Evolutionary conservation across 2,888 invertebrate genomes (phyloP).

Genomic region (Tryphoninae sp.): DNA sequence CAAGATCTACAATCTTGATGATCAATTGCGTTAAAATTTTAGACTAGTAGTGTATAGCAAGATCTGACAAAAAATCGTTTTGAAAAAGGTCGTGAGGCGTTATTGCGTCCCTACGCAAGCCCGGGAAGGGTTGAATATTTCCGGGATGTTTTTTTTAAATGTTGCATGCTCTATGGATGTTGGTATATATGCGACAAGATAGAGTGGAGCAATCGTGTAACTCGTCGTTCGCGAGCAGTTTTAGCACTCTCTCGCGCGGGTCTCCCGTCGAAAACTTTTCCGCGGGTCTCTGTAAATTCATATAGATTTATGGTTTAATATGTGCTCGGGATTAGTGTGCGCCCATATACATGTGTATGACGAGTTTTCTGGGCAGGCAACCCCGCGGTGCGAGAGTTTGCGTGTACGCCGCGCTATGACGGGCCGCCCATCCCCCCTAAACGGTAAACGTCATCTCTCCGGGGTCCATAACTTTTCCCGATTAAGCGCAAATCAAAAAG

Average conservation of each 20-base stretch:
- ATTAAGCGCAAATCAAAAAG: slow-evolving; percentile 81
- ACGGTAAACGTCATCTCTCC: slow-evolving; percentile 69
- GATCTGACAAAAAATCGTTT: no score
- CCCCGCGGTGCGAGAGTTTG: slow-evolving; percentile 63
- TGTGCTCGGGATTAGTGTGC: slow-evolving; percentile 69
- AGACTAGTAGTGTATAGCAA: no score
- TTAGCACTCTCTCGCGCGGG: background rate
- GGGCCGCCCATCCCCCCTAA: slow-evolving; percentile 56
- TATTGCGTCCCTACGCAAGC: no score
- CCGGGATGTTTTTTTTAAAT: no score
- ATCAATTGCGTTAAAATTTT: no score
- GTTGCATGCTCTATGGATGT: background rate
- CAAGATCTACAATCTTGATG: no score
- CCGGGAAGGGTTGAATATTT: no score
- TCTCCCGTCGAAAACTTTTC: slow-evolving; percentile 51
- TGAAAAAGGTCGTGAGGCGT: no score
- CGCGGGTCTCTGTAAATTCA: slow-evolving; percentile 49
- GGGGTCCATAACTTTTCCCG: slow-evolving; percentile 79
- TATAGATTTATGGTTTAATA: slow-evolving; percentile 80
- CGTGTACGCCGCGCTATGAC: slow-evolving; percentile 43
- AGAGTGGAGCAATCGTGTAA: slow-evolving; percentile 37
- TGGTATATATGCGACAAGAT: background rate
- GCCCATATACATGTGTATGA: background rate
- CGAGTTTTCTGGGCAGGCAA: slow-evolving; percentile 32
- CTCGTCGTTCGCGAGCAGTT: slow-evolving; percentile 16